These are phyloP conservation scores for Spea multiplicata DNA, from an alignment of 2,113 vertebrate species.

Conservation along the genomic window DNA sequence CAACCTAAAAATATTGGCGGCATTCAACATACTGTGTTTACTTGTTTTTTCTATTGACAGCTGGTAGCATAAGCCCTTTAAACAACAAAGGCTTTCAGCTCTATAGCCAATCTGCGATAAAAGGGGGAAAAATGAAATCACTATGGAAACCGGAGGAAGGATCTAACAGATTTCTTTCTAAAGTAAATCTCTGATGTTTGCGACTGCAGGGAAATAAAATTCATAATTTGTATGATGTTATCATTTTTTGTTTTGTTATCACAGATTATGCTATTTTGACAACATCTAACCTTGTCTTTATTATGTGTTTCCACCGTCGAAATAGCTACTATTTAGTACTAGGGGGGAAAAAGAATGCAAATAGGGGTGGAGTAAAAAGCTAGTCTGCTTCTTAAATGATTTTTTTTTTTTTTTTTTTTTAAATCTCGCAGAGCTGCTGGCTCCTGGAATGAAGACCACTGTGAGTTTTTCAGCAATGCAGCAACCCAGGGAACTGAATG, in stretches of 20 bases:
- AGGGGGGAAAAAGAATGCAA: conserved; percentile 57
- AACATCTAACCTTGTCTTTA: conserved; percentile 69
- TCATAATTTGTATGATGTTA: conserved; percentile 75
- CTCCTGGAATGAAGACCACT: conserved; percentile 48
- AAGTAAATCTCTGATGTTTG: conserved; percentile 79
- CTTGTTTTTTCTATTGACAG: conserved; percentile 69
- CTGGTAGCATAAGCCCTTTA: conserved; percentile 73
- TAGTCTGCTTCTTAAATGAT: conserved; percentile 56
- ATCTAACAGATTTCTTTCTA: conserved; percentile 79
- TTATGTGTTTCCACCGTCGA: conserved; percentile 65
- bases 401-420: conserved; percentile 44
- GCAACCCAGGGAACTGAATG: conserved; percentile 59
- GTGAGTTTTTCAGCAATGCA: conserved; percentile 53
- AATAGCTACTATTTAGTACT: conserved; percentile 64
- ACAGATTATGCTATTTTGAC: conserved; percentile 67
- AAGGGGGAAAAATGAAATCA: conserved; percentile 75
- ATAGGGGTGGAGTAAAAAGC: conserved; percentile 53
- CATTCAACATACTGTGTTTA: conserved; percentile 59
- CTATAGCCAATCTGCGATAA: conserved; percentile 80
- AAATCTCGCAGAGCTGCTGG: conserved; percentile 43
- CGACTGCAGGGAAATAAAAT: conserved; percentile 71
- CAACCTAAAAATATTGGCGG: conserved; percentile 52
- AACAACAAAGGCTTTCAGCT: conserved; percentile 71
- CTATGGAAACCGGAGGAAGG: conserved; percentile 83
- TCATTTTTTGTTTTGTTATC: conserved; percentile 73